These are phyloP conservation scores for Chymomyza amoena DNA, from an alignment of 2,888 invertebrate species.

Conservation along the genomic window DNA sequence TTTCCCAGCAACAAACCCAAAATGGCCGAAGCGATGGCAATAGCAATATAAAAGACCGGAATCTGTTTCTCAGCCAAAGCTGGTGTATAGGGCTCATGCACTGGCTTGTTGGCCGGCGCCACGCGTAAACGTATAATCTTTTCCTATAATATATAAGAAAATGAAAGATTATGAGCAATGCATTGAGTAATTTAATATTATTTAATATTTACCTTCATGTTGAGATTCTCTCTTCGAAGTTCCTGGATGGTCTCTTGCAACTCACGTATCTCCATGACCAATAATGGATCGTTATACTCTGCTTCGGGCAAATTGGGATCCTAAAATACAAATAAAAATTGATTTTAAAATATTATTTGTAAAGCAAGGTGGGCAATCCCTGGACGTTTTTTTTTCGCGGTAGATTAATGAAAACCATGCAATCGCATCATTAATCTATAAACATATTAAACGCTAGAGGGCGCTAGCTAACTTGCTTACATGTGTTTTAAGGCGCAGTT, in stretches of 20 bases:
- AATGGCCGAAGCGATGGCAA: constrained; percentile 85
- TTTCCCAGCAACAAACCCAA: constrained; percentile 89
- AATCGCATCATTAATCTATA: too few species aligned
- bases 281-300: constrained; percentile 82
- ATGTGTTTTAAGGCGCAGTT: too few species aligned
- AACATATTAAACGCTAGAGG: too few species aligned
- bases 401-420: too few species aligned
- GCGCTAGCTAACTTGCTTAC: too few species aligned
- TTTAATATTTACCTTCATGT: constrained; percentile 84
- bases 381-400: too few species aligned
- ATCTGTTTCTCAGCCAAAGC: constrained; percentile 81
- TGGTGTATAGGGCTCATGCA: constrained; percentile 81
- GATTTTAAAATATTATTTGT: too few species aligned
- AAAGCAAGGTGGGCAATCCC: too few species aligned
- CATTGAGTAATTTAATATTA: neutral
- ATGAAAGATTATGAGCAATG: neutral
- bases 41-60: constrained; percentile 83
- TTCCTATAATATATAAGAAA: constrained; percentile 79
- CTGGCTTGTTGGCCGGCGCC: constrained; percentile 75
- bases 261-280: constrained; percentile 86
- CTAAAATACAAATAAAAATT: constrained; percentile 26
- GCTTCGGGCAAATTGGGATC: constrained; percentile 74
- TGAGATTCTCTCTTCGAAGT: constrained; percentile 91
- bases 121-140: constrained; percentile 83
- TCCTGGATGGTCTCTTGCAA: constrained; percentile 88